phyloP scores from a whole-genome alignment of 1,140 invertebrate species.

The Drosophila dunni region DNA sequence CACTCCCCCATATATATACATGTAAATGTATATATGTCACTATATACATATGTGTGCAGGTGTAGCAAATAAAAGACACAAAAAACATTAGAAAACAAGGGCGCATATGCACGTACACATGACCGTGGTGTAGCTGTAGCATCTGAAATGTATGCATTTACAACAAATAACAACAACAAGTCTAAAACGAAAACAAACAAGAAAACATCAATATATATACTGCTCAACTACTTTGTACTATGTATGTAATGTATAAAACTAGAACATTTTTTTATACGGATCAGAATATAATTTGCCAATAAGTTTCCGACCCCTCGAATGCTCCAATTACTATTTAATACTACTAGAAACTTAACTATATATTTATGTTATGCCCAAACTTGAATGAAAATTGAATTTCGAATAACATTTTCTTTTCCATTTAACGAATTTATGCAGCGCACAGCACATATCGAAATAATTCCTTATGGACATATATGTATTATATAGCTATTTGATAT shows the following conservation, averaged over 20 bases:
- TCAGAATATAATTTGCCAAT: constrained; percentile 26
- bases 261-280: constrained; percentile 21
- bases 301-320: constrained; percentile 1
- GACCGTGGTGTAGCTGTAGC: constrained; percentile 3
- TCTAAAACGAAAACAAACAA: neutral
- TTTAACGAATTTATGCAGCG: constrained; percentile 31
- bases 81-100: constrained; percentile 7
- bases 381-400: constrained; percentile 6
- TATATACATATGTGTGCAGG: constrained; percentile 1
- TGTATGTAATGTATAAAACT: constrained; percentile 38
- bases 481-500: constrained; percentile 32
- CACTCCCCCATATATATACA: no score
- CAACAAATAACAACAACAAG: neutral
- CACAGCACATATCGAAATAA: constrained; percentile 22
- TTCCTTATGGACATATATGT: constrained; percentile 7
- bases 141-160: constrained; percentile 45
- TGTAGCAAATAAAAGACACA: neutral
- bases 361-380: neutral
- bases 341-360: neutral
- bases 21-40: neutral
- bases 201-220: constrained; percentile 6
- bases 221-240: constrained; percentile 41
- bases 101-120: constrained; percentile 20
- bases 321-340: neutral
- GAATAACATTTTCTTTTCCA: constrained; percentile 3